Percentiles rank a stretch among this genome's conserved stretches.
Conservation (phyloP, 2,113 vertebrate genomes). For the Ranitomeya variabilis region DNA sequence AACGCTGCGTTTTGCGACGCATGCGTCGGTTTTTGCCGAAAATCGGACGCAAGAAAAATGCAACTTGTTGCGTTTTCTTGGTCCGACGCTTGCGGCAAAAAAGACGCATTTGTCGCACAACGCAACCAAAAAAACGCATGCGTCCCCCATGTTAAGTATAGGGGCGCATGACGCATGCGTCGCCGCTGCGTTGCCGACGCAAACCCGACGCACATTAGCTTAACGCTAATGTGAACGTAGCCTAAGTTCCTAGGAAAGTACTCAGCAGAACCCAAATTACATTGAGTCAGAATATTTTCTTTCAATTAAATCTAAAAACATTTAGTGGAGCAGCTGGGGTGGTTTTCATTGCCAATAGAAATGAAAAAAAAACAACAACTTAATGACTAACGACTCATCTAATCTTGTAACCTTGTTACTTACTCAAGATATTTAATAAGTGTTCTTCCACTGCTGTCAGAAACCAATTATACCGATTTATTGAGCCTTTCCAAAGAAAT, state of each 20-base stretch:
- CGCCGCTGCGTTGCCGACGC: too few relatives aligned
- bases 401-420: constrained; percentile 60
- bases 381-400: constrained; percentile 56
- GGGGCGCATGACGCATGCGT: too few relatives aligned
- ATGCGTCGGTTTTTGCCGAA: too few relatives aligned
- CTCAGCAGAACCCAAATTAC: constrained; percentile 29
- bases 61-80: too few relatives aligned
- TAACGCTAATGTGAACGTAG: too few relatives aligned
- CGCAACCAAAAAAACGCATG: too few relatives aligned
- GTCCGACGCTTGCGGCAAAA: too few relatives aligned
- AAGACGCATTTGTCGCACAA: too few relatives aligned
- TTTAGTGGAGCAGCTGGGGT: constrained; percentile 51
- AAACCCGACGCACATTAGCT: too few relatives aligned
- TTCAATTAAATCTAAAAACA: constrained; percentile 52
- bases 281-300: constrained; percentile 33
- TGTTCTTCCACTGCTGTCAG: constrained; percentile 57
- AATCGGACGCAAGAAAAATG: too few relatives aligned
- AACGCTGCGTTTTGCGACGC: too few relatives aligned
- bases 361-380: constrained; percentile 17
- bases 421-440: constrained; percentile 60
- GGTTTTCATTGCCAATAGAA: constrained; percentile 46
- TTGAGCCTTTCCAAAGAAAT: constrained; percentile 62
- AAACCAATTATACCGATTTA: constrained; percentile 63
- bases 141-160: too few relatives aligned
- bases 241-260: constrained; percentile 2